A percentile compares a stretch with the other conserved stretches of the same genome.
These are phyloP conservation scores for Halichoerus grypus DNA, from an alignment of 2,113 vertebrate genomes.

Conservation along the genomic window DNA sequence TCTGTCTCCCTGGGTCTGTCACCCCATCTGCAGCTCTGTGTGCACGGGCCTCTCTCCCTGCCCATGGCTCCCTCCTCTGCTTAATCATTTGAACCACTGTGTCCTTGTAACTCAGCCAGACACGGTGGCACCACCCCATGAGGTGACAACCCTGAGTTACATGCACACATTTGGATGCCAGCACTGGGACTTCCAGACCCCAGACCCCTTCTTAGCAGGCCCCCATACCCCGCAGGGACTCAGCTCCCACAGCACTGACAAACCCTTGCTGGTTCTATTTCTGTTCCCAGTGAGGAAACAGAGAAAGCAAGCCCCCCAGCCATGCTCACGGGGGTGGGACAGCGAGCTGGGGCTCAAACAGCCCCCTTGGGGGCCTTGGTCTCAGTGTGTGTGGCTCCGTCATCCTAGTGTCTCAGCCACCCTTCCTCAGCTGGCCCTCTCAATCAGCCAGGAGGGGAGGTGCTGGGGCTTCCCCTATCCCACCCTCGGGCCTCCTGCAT, in stretches of 20 bases:
- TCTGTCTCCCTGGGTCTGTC: background rate
- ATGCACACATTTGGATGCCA: background rate
- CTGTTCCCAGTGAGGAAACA: background rate
- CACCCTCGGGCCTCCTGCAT: background rate
- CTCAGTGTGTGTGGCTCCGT: fast-evolving
- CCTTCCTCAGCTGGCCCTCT: background rate
- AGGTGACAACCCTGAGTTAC: slow-evolving; percentile 45
- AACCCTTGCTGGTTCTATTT: background rate
- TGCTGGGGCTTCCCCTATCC: background rate
- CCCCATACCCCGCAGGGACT: background rate
- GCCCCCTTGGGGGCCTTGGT: fast-evolving
- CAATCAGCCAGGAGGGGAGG: background rate
- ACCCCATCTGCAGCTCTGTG: slow-evolving; percentile 15
- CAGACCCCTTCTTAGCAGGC: background rate
- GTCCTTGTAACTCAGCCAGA: slow-evolving; percentile 71
- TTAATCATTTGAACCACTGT: slow-evolving; percentile 74
- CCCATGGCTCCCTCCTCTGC: slow-evolving; percentile 43
- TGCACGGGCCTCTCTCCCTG: background rate
- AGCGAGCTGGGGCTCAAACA: background rate
- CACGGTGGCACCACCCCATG: background rate
- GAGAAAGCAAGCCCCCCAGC: background rate
- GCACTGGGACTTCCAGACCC: background rate
- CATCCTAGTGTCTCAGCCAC: no score
- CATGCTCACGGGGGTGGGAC: background rate
- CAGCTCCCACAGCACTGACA: background rate